Evolutionary conservation across 2,888 invertebrate genomes (phyloP).

Genomic region (Isoperla grammatica): DNA sequence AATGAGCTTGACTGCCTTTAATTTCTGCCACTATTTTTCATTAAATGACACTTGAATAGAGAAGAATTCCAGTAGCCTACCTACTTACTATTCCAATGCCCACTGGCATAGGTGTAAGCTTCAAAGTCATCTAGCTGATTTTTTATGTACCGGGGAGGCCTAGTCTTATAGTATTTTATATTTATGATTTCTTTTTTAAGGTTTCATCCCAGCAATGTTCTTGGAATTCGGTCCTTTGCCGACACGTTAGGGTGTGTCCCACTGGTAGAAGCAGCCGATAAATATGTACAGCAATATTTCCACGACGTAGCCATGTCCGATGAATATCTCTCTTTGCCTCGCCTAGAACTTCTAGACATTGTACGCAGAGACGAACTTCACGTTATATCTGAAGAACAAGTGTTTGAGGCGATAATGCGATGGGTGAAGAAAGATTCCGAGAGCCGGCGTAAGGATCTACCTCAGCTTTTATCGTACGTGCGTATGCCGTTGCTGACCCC

Average conservation of each 20-base stretch:
- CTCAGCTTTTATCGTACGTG: constrained; percentile 67
- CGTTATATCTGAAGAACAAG: constrained; percentile 70
- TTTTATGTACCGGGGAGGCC: no score
- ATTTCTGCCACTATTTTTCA: no score
- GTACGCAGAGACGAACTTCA: constrained; percentile 70
- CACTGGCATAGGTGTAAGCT: no score
- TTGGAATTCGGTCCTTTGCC: constrained; percentile 74
- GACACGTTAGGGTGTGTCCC: constrained; percentile 66
- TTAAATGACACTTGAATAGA: no score
- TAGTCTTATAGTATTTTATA: no score
- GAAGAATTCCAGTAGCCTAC: no score
- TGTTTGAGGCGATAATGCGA: constrained; percentile 76
- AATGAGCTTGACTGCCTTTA: no score
- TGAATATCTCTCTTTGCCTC: constrained; percentile 62
- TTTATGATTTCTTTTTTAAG: constrained; percentile 45
- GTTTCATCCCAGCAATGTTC: constrained; percentile 71
- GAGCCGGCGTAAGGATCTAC: constrained; percentile 53
- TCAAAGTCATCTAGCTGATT: no score
- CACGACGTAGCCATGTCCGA: constrained; percentile 67
- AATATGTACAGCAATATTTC: constrained; percentile 75
- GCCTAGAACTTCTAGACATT: constrained; percentile 60
- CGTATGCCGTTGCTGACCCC: constrained; percentile 75
- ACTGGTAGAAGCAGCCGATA: constrained; percentile 68
- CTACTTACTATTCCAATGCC: no score
- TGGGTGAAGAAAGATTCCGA: constrained; percentile 68